Percentiles rank a stretch among this genome's conserved stretches.
These are phyloP conservation scores for Drosophila mauritiana DNA, from an alignment of 1,140 invertebrate species.

Conservation along the genomic window DNA sequence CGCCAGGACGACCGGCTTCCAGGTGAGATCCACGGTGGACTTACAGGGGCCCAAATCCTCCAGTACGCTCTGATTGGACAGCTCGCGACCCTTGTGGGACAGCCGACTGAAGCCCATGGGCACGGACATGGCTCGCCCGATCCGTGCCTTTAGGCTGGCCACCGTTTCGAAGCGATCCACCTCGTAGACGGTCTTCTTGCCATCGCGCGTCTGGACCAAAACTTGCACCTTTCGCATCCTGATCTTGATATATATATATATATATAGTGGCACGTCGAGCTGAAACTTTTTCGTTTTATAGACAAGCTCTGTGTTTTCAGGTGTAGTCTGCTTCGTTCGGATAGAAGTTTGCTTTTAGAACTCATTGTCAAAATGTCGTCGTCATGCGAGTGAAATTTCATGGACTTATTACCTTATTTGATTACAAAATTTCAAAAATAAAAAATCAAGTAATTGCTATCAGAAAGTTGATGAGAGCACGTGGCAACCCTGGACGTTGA, in stretches of 20 bases:
- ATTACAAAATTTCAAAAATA: too few species aligned
- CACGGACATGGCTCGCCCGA: constrained; percentile 53
- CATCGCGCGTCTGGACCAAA: constrained; percentile 61
- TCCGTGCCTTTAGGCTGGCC: constrained; percentile 48
- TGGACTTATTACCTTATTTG: neutral
- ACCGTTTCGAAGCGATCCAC: constrained; percentile 55
- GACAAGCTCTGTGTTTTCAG: neutral
- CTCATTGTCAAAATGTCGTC: neutral
- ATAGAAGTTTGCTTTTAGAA: neutral
- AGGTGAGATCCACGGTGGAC: constrained; percentile 63
- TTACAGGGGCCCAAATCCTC: constrained; percentile 57
- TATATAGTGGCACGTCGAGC: too few species aligned
- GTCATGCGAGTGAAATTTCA: neutral
- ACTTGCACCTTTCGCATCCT: constrained; percentile 57
- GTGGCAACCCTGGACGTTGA: too few species aligned
- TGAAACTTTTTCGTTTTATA: too few species aligned
- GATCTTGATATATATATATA: neutral
- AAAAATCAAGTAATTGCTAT: too few species aligned
- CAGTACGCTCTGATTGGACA: constrained; percentile 47
- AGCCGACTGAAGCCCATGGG: constrained; percentile 70
- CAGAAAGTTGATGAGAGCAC: too few species aligned
- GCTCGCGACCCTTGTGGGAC: constrained; percentile 50
- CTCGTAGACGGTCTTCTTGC: constrained; percentile 57
- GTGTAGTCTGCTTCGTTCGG: neutral
- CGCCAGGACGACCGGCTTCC: constrained; percentile 65